Base-by-base conservation (phyloP, 2,113 vertebrate genomes). In the Apaloderma vittatum region DNA sequence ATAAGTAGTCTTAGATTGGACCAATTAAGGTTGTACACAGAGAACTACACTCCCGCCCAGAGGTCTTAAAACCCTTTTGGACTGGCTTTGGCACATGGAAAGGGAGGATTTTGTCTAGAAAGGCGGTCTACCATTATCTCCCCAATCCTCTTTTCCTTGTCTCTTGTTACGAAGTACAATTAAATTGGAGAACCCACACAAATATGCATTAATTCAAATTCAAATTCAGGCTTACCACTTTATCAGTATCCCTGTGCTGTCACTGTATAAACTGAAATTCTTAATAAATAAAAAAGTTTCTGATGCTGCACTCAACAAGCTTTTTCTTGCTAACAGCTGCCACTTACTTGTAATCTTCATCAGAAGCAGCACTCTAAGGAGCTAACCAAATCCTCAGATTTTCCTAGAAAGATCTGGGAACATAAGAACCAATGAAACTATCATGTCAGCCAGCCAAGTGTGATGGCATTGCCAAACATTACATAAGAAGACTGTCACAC, bases 381-480 rank as follows among this genome's bases (percentile, higher is more conserved):
- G 21, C 45, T 91, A 85, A 71, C 24, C 9, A 78, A 86, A 55
- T 91, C 48, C 68, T 79, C 14, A 4, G 61, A 70, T 86, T 95
- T 96, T 96, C 84, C 88, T 92, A 86, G 37, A 95, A 95, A 95
- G 67, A 79, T 36, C 75, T 88, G 29, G 87, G 51, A 95, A 79
- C 30, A 8, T 68, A 90, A 94, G 43, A 94, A 81, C 51, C 55
- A 96, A 80, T 67, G 92, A 91, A 95, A 84, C 14, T 43, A 63
- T 40, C 67, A 70, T 13, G 34, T 66, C 67, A 40, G 48, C 20
- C 48, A 88, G 55, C 9, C 73, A 95, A 85, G 55, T 24, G 12
- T 19, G 26, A 73, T 36, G 27, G 32, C 15, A 65, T 27, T 78
- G 27, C 37, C 36, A 78, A 34, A 63, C 21, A 49, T 78, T 70